Conservation (phyloP, 2,797 vertebrate genomes). For the Okamejei kenojei region DNA sequence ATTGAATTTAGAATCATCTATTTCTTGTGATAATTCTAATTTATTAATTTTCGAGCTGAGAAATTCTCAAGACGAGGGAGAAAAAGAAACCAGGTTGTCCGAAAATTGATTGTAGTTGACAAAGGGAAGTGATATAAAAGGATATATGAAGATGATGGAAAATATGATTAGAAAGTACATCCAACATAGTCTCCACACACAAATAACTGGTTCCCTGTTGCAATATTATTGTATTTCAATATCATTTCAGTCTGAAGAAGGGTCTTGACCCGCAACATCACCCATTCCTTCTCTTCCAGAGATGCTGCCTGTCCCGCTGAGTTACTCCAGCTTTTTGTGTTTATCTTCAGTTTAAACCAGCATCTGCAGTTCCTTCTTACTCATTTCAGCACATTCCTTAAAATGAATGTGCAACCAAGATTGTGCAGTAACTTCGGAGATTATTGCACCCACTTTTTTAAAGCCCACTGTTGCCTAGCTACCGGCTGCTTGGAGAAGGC, state of each 20-base stretch:
- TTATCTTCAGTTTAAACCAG: no score
- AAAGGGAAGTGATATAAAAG: not conserved
- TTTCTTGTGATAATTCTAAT: not conserved
- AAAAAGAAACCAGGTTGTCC: not conserved
- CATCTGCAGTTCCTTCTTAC: no score
- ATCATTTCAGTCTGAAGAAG: not conserved
- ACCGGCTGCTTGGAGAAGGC: not conserved
- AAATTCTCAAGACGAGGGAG: not conserved
- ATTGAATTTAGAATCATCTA: not conserved
- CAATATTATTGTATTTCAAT: not conserved
- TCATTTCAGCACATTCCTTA: not conserved
- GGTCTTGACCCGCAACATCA: no score
- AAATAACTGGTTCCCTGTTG: not conserved
- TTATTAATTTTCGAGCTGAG: not conserved
- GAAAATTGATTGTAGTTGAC: not conserved
- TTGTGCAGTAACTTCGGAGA: not conserved
- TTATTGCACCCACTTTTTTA: not conserved
- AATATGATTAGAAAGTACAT: not conserved
- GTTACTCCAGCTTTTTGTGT: no score
- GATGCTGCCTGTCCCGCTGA: no score
- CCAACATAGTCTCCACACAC: not conserved
- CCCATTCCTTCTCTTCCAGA: no score
- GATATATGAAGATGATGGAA: not conserved
- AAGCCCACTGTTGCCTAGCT: conserved; percentile 9
- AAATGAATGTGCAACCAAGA: not conserved